These are phyloP conservation scores for Zaprionus gabonicus DNA, from an alignment of 1,140 invertebrate genomes.

Conservation along the genomic window DNA sequence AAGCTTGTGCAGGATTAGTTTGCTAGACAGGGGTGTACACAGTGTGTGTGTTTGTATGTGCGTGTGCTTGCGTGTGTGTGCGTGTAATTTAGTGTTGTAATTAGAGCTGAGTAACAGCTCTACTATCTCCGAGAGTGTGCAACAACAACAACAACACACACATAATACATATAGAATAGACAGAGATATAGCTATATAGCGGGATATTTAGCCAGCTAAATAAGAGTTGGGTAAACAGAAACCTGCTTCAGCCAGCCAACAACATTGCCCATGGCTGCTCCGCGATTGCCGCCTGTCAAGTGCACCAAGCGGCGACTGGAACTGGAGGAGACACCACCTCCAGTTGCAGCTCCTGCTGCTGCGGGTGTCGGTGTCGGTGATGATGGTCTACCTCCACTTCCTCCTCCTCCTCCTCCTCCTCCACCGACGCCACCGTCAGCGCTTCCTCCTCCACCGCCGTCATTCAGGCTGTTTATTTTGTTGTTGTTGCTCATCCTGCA, in stretches of 20 bases:
- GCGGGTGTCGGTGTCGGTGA: conserved; percentile 86
- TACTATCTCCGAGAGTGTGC: conserved; percentile 6
- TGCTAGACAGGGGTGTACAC: conserved; percentile 7
- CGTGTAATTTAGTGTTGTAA: conserved; percentile 23
- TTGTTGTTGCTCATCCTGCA: conserved; percentile 68
- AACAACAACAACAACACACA: conserved; percentile 14
- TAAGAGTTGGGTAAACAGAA: conserved; percentile 55
- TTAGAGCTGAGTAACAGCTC: conserved; percentile 27
- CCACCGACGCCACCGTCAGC: conserved; percentile 4
- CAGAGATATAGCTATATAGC: not conserved
- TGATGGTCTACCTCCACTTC: conserved; percentile 87
- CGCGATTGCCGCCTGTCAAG: conserved; percentile 86
- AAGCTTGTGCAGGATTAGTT: conserved; percentile 31
- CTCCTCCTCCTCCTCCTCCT: conserved; percentile 85
- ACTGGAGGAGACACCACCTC: conserved; percentile 46
- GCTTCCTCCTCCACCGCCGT: conserved; percentile 51
- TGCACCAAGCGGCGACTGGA: conserved; percentile 87
- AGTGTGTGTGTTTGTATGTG: not conserved
- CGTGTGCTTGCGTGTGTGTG: not conserved
- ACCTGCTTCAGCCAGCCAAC: conserved; percentile 92
- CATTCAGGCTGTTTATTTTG: conserved; percentile 33
- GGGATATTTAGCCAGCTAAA: conserved; percentile 3
- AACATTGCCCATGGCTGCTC: conserved; percentile 88
- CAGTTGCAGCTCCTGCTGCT: conserved; percentile 88
- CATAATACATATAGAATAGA: not conserved